Conservation (phyloP, 2,888 invertebrate genomes). For the Protophormia terraenovae region DNA sequence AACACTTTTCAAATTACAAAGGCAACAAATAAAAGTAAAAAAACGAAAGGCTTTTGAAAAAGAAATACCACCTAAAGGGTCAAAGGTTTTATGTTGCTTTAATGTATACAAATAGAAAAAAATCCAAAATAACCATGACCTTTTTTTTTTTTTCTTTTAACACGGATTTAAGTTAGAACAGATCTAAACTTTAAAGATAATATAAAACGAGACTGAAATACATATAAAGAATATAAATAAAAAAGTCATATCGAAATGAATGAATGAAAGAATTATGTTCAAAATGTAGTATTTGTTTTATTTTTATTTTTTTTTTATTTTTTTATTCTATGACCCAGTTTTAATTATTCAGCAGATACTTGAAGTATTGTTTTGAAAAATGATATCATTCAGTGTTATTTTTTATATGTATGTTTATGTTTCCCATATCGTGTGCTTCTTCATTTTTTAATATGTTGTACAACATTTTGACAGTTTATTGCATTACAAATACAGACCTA, state of each 20-base stretch:
- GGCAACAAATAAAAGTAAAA: not conserved
- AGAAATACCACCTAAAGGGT: conserved; percentile 49
- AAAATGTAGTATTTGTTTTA: conserved; percentile 1
- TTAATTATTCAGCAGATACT: conserved; percentile 50
- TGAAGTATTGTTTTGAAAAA: conserved; percentile 44
- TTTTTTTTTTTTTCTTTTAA: conserved; percentile 47
- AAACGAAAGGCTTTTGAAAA: conserved; percentile 5
- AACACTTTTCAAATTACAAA: not conserved
- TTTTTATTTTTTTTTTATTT: not conserved
- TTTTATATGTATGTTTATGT: not conserved
- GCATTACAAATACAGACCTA: conserved; percentile 16
- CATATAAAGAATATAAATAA: not conserved
- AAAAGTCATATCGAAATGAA: not conserved
- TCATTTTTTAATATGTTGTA: conserved; percentile 18
- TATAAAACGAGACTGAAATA: not conserved
- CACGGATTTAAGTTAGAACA: not conserved
- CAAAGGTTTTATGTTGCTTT: conserved; percentile 55
- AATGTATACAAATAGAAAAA: not conserved
- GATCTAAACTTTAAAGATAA: conserved; percentile 22
- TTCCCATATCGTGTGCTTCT: conserved; percentile 3
- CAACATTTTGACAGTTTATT: conserved; percentile 44
- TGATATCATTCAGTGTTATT: conserved; percentile 52
- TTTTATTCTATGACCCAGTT: conserved; percentile 56
- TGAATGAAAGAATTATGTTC: conserved; percentile 17
- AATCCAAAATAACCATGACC: conserved; percentile 54